phyloP scores from a whole-genome alignment of 2,888 invertebrate species.

The Temnothorax rugatulus region DNA sequence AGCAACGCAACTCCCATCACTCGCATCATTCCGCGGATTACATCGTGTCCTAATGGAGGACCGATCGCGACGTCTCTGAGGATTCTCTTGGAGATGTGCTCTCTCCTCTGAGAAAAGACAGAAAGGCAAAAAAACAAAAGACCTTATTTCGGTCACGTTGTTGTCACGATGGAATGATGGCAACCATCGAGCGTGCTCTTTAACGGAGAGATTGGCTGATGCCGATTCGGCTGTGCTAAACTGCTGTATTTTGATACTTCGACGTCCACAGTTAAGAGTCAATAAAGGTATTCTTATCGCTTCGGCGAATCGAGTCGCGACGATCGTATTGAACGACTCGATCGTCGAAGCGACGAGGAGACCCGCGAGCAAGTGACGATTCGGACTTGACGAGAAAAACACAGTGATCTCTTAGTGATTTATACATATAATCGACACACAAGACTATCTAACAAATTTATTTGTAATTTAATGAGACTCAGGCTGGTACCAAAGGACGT shows the following conservation, averaged over 20 bases:
- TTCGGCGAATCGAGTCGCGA: constrained; percentile 1
- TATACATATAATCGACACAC: constrained; percentile 62
- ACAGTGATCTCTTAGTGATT: constrained; percentile 76
- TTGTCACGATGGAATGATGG: neutral
- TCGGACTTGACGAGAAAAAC: constrained; percentile 34
- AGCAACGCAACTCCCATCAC: constrained; percentile 82
- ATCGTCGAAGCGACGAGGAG: constrained; percentile 18
- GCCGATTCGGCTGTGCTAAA: constrained; percentile 48
- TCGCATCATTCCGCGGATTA: constrained; percentile 83
- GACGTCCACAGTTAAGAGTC: constrained; percentile 51
- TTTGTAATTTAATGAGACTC: constrained; percentile 78
- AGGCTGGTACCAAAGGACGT: constrained; percentile 81
- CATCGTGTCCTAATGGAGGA: constrained; percentile 80
- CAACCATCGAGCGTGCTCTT: neutral
- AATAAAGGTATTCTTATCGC: constrained; percentile 35
- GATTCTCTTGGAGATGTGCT: neutral
- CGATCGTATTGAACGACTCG: neutral
- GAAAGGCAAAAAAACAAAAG: neutral
- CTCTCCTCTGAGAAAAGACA: neutral
- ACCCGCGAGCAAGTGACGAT: constrained; percentile 27
- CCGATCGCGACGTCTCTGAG: neutral
- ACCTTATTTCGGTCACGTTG: neutral
- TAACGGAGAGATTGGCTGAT: constrained; percentile 19
- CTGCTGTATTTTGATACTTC: constrained; percentile 52
- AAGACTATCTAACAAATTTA: constrained; percentile 80